Evolutionary conservation across 2,113 vertebrate species (phyloP), one percentile per base, ranked within the genome.

Genomic region (Cyanoramphus novaezelandiae): DNA sequence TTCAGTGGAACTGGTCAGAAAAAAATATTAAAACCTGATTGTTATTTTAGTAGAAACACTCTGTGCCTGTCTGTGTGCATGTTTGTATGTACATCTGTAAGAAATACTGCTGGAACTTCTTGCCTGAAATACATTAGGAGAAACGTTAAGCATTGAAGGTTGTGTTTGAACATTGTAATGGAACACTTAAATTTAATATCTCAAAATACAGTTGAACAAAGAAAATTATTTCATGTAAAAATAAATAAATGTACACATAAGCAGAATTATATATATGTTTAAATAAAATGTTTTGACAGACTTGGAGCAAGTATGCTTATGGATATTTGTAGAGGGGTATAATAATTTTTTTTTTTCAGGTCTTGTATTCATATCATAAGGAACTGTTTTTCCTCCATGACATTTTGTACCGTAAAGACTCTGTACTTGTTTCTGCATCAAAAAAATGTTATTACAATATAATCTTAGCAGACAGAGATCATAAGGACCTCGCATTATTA

Each of bases 401-500:
- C 16, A 77, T 86, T 93, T 93, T 88, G 19, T 92, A 65, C 10
- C 49, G 21, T 52, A 78, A 92, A 92, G 72, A 67, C 57, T 77
- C 92, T 69, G 9, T 37, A 64, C 17, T 94, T 90, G 27, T 90
- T 90, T 95, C 71, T 88, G 44, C 75, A 80, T 94, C 23, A 92
- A 86, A 90, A 67, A 94, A 90, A 49, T 82, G 65, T 90, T 86
- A 88, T 90, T 96, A 80, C 20, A 33, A 62, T 64, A 82, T 82
- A 89, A 95, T 95, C 71, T 92, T 97, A 90, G 46, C 41, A 92
- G 63, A 46, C 59, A 86, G 63, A 94, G 52, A 82, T 62, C 88
- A 82, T 86, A 95, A 96, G 88, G 71, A 86, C 82, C n/a, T 93
- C 31, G 68, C 35, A 93, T 92, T 88, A 93, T 67, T 95, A 95